Evolutionary conservation across 2,797 vertebrate species (phyloP), one percentile per base, ranked within the genome.

Genomic region (Gobionotothen gibberifrons): DNA sequence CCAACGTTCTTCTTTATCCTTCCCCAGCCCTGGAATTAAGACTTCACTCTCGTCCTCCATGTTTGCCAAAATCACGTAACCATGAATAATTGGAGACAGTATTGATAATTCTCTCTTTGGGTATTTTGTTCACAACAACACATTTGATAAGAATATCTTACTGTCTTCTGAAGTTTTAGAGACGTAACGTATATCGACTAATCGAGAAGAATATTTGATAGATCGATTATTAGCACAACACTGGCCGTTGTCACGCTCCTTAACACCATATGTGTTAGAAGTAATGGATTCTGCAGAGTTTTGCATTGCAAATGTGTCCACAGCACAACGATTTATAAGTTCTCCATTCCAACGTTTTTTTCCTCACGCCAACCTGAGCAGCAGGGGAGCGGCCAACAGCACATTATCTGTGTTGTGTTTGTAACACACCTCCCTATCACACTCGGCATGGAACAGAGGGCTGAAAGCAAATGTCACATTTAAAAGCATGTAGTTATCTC

Each of bases 391-490:
- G 16, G 15, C 72, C 21, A 44, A 4, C 42, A 29, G 5, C 19
- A 55, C 22, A 29, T 46, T 2, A 36, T 36, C 16, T 60, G 47
- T 57, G 52, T 54, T 69, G 3, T 11, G n/a, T 4, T 42, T n/a
- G 16, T 49, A 54, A 63, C 54, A 46, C 48, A 51, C 17, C 4
- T 39, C 12, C 4, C 22, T 39, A 14, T 48, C 43, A 69, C 36
- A 22, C n/a, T 40, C 51, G 4, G 21, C 39, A 16, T 19, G 9
- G 10, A 67, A 15, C 71, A 55, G 5, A 46, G 14, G 21, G n/a
- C 11, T 9, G 29, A 26, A 66, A 62, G 49, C 19, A 72, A 69
- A 78, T 53, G 49, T 62, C 55, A 76, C 17, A 60, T 59, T 39
- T 48, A 62, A 78, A 77, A 36, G 58, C 60, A 51, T 74, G 36